Conservation (phyloP, 2,888 invertebrate species). For the Luperina testacea region DNA sequence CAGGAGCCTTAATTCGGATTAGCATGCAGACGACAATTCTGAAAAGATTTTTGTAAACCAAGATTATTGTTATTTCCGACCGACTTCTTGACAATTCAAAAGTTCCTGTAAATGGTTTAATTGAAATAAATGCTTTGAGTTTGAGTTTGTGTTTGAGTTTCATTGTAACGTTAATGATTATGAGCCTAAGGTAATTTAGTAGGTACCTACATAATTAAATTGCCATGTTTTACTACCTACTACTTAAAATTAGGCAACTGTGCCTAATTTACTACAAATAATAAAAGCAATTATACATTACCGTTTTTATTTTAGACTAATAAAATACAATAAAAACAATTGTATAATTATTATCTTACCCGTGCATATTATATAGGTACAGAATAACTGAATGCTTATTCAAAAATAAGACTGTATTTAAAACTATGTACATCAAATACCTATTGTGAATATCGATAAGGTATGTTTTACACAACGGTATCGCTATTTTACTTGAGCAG, state of each 20-base stretch:
- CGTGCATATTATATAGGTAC: neutral
- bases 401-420: neutral
- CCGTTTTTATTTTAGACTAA: too few relatives aligned
- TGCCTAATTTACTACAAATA: too few relatives aligned
- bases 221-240: neutral
- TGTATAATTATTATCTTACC: neutral
- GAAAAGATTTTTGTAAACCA: neutral
- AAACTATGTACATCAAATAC: neutral
- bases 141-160: too few relatives aligned
- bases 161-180: neutral
- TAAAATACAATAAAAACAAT: neutral
- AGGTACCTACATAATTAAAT: neutral
- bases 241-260: too few relatives aligned
- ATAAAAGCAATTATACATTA: neutral
- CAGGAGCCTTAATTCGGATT: neutral
- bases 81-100: too few relatives aligned
- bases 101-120: too few relatives aligned
- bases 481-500: conserved; percentile 19
- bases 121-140: too few relatives aligned
- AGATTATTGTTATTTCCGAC: conserved; percentile 3
- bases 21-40: neutral
- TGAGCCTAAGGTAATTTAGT: neutral
- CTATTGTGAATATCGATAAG: conserved; percentile 14
- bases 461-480: conserved; percentile 14
- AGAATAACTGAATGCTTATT: neutral